Evolutionary conservation across 2,888 invertebrate species (phyloP).

Genomic region (Spodoptera picta): DNA sequence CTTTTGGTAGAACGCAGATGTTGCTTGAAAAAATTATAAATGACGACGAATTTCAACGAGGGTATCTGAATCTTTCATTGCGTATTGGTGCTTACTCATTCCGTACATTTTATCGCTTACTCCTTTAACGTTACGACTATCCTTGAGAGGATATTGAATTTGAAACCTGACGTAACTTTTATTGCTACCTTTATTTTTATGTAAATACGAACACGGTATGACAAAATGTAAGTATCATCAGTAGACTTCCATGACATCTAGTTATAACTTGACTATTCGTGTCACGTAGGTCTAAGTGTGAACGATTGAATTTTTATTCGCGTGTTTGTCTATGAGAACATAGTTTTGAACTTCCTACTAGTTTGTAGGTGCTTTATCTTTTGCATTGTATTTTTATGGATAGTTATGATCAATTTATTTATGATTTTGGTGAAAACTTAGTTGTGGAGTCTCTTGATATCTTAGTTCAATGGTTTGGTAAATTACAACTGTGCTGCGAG

Average conservation of each 20-base stretch:
- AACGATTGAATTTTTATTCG: constrained; percentile 63
- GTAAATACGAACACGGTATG: constrained; percentile 38
- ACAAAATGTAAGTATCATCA: constrained; percentile 32
- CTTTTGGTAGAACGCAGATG: constrained; percentile 34
- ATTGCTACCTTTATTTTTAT: constrained; percentile 45
- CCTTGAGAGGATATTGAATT: constrained; percentile 33
- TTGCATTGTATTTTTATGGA: not conserved
- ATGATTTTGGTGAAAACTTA: not conserved
- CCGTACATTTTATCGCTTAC: not conserved
- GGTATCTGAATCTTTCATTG: not conserved
- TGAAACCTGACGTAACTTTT: constrained; percentile 22
- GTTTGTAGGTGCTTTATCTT: not conserved
- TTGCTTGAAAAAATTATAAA: constrained; percentile 11
- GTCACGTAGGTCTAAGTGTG: constrained; percentile 63
- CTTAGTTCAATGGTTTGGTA: too few species aligned
- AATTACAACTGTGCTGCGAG: too few species aligned
- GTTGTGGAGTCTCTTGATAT: too few species aligned
- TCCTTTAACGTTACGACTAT: constrained; percentile 13
- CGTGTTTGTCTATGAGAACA: constrained; percentile 56
- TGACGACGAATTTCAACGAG: not conserved
- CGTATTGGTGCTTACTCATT: not conserved
- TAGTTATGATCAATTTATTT: too few species aligned
- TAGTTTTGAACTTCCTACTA: constrained; percentile 39
- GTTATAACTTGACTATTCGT: constrained; percentile 59
- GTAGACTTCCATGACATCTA: constrained; percentile 56